Evolutionary conservation across 2,888 invertebrate species (phyloP), one percentile per base, ranked within the genome.

Genomic region (Branchinecta sandiegonensis): DNA sequence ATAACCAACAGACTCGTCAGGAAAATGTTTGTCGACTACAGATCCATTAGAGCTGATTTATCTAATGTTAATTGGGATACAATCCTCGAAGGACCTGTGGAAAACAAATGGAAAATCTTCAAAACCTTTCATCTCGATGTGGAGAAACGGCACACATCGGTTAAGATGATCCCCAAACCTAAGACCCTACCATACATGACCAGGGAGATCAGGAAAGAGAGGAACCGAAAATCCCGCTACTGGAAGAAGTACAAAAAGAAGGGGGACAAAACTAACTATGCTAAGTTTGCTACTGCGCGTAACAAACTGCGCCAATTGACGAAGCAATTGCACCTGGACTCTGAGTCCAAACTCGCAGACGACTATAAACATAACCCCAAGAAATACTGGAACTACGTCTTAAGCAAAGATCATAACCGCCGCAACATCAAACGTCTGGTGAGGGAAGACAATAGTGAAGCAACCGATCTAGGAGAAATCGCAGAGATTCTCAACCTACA

Each of bases 151-250:
- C 56, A 56, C 56, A 56, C 56, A 56, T 7, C 56, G 56, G 56
- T 56, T 56, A 56, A 56, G 56, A 56, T 56, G 56, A 56, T 56
- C 56, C 56, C 56, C 56, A 56, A 56, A 56, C 56, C 56, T 56
- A 56, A 56, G 14, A 56, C 56, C 17, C 56, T 56, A 56, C 56
- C 56, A 56, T 56, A 56, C 56, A 56, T 56, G 56, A 56, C 56
- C 17, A 56, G 56, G 56, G 56, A 56, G 8, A 56, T 56, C 56
- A 56, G 56, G 56, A 56, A 56, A 56, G 56, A 56, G 14, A 56
- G 56, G 56, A 56, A 56, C 56, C 56, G 56, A 56, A 56, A 56
- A 56, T 56, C 56, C 56, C 56, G 56, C 56, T 56, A 56, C 56
- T 56, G 56, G 56, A 56, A 56, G 56, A 56, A 56, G 14, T 56